These are phyloP conservation scores for Beaufortia kweichowensis DNA, from an alignment of 2,113 vertebrate species.

Conservation along the genomic window DNA sequence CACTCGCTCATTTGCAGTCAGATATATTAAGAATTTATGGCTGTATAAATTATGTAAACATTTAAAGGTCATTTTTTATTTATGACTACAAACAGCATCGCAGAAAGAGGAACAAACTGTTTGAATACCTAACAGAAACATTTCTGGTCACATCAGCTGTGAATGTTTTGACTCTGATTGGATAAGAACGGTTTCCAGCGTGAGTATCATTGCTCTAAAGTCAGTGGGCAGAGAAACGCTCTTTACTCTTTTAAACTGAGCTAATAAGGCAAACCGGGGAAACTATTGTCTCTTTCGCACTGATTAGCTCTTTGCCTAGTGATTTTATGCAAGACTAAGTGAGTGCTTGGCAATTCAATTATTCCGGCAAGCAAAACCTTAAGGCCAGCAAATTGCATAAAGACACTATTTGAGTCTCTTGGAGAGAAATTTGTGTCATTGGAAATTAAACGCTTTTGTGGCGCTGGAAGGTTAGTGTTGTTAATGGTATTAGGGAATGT, in stretches of 20 bases:
- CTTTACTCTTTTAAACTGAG: slow-evolving; percentile 67
- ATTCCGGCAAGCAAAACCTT: slow-evolving; percentile 77
- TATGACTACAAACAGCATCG: slow-evolving; percentile 60
- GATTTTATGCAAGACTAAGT: slow-evolving; percentile 86
- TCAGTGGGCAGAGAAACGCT: slow-evolving; percentile 32
- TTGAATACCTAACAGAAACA: slow-evolving; percentile 49
- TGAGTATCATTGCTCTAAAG: slow-evolving; percentile 5
- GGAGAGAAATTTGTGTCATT: slow-evolving; percentile 87
- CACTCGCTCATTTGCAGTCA: slow-evolving; percentile 52
- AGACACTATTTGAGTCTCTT: slow-evolving; percentile 85
- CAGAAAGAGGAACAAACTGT: slow-evolving; percentile 58
- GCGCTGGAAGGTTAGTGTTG: slow-evolving; percentile 91
- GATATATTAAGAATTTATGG: slow-evolving; percentile 60
- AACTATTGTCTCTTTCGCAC: slow-evolving; percentile 90
- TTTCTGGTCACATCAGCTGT: slow-evolving; percentile 17
- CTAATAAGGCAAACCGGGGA: slow-evolving; percentile 81
- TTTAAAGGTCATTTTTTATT: slow-evolving; percentile 65
- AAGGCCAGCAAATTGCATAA: slow-evolving; percentile 87
- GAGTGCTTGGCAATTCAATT: slow-evolving; percentile 89
- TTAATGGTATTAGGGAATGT: slow-evolving; percentile 94
- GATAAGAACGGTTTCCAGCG: neutral
- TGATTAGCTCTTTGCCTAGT: slow-evolving; percentile 93
- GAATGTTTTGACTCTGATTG: slow-evolving; percentile 8
- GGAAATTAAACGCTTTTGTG: slow-evolving; percentile 94
- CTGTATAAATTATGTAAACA: slow-evolving; percentile 63